A percentile compares a stretch with the other conserved stretches of the same genome.
Evolutionary conservation across 30 jellyfish, hydroid and myxozoan species (phyloP).

Genomic region (Chrysaora quinquecirrha): DNA sequence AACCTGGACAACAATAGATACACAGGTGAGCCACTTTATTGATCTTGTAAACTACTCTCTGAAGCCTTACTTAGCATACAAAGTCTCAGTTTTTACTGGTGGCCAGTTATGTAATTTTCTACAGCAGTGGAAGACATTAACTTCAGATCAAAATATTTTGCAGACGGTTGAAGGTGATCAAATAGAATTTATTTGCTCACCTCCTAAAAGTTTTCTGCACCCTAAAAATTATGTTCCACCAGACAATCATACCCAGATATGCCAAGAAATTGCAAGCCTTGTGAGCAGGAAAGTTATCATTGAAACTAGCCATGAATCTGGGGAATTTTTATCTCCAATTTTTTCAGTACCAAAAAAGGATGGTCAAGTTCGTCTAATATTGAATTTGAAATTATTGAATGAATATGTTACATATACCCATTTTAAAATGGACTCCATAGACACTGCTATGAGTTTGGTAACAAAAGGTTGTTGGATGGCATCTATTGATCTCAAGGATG

Average conservation of each 20-base stretch:
- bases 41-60: neutral
- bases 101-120: neutral
- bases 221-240: neutral
- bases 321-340: neutral
- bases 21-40: neutral
- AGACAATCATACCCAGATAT: neutral
- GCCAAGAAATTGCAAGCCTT: neutral
- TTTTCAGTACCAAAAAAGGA: neutral
- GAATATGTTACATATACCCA: neutral
- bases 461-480: neutral
- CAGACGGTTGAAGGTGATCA: neutral
- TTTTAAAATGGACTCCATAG: neutral
- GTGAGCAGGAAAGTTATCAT: neutral
- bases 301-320: neutral
- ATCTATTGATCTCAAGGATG: neutral
- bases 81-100: neutral
- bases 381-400: neutral
- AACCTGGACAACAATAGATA: neutral
- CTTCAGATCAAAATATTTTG: neutral
- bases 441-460: neutral
- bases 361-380: neutral
- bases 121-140: neutral
- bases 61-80: neutral
- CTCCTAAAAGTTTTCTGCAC: neutral
- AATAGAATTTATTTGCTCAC: neutral